Evolutionary conservation across 2,113 vertebrate species (phyloP).

Genomic region (Tupaia tana): DNA sequence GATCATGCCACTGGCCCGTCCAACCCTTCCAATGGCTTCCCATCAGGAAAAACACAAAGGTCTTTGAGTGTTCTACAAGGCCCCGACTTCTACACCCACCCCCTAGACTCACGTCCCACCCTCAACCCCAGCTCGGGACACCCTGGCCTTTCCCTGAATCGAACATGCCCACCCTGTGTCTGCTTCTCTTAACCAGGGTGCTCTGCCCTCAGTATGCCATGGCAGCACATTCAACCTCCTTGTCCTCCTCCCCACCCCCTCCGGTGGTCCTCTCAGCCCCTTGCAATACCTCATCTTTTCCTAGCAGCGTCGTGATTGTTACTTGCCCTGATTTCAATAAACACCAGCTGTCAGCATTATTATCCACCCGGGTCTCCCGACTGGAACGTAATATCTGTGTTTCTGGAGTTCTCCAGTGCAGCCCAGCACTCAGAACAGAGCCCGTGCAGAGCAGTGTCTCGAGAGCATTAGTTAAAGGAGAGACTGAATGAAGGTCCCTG

Average conservation of each 20-base stretch:
- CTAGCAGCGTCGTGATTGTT: not conserved
- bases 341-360: no score
- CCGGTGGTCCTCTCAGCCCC: not conserved
- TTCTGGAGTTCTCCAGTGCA: not conserved
- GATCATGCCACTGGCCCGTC: fast-evolving
- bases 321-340: not conserved
- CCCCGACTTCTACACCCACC: fast-evolving
- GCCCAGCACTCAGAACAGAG: not conserved
- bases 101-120: fast-evolving
- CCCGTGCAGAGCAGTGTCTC: not conserved
- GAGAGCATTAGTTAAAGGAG: fast-evolving
- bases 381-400: not conserved
- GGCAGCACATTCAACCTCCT: not conserved
- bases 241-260: fast-evolving
- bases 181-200: not conserved
- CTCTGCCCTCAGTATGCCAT: not conserved
- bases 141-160: not conserved
- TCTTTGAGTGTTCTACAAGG: not conserved
- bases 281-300: fast-evolving
- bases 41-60: not conserved
- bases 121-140: fast-evolving
- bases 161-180: not conserved
- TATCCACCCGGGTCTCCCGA: fast-evolving
- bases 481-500: not conserved
- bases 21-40: not conserved